These are phyloP conservation scores for Polia nebulosa DNA, from an alignment of 2,888 invertebrate genomes.

Conservation along the genomic window DNA sequence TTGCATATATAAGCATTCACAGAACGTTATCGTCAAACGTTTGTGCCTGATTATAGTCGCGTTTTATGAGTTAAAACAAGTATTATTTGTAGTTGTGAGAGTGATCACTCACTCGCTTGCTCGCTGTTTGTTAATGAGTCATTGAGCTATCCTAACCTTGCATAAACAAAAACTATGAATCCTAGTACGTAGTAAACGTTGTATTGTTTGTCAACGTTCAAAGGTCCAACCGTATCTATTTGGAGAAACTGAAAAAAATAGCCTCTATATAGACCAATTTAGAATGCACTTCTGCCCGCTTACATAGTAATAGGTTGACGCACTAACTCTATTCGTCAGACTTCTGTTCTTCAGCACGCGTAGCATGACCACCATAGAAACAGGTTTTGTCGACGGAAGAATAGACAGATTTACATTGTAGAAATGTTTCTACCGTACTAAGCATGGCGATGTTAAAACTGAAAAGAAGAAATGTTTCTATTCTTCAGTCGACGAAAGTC, in stretches of 20 bases:
- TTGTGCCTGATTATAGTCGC: background rate
- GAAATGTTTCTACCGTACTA: too few relatives aligned
- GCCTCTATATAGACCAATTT: too few relatives aligned
- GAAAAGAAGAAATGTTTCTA: too few relatives aligned
- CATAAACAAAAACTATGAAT: background rate
- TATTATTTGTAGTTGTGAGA: background rate
- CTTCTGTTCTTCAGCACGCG: too few relatives aligned
- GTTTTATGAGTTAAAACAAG: background rate
- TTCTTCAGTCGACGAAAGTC: too few relatives aligned
- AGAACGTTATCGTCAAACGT: slow-evolving; percentile 15
- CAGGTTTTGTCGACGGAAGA: too few relatives aligned
- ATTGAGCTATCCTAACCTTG: background rate
- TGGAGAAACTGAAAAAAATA: background rate
- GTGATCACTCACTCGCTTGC: background rate
- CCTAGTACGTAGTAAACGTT: slow-evolving; percentile 1
- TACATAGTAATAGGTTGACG: background rate
- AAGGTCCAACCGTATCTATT: background rate
- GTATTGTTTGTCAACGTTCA: slow-evolving; percentile 7
- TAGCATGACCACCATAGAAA: too few relatives aligned
- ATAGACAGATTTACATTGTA: too few relatives aligned
- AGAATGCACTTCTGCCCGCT: background rate
- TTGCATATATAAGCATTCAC: slow-evolving; percentile 2
- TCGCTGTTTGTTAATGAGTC: slow-evolving; percentile 4
- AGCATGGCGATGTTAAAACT: too few relatives aligned
- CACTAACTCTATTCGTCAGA: background rate